Percentiles rank a stretch among this genome's conserved stretches.
phyloP scores from a whole-genome alignment of 2,797 vertebrate genomes.

The Malurus splendens region DNA sequence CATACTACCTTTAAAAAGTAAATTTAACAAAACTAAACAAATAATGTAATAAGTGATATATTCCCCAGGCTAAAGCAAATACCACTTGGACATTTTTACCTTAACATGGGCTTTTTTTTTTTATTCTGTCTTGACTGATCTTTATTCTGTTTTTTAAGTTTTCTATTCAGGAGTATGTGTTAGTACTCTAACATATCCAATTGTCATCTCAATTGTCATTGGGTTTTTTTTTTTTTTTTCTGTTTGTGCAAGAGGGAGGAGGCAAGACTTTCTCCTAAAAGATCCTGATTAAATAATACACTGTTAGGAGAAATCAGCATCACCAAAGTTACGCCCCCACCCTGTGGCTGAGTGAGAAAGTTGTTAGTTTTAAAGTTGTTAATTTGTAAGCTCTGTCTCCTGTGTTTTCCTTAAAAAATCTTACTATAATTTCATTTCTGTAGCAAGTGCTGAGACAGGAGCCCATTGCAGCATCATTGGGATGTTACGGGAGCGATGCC shows the following conservation, averaged over 20 bases:
- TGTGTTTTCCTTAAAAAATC: background rate
- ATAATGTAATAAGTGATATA: background rate
- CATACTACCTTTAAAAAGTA: background rate
- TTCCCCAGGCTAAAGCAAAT: background rate
- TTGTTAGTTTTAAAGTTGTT: background rate
- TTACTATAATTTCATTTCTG: background rate
- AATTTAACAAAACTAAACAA: background rate
- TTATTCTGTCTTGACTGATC: background rate
- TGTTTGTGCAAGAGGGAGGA: background rate
- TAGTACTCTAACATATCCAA: background rate
- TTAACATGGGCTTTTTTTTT: background rate
- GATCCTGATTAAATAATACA: background rate
- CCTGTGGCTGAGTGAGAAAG: constrained; percentile 37
- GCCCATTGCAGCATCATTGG: background rate
- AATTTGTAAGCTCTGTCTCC: background rate
- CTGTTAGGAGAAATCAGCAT: background rate
- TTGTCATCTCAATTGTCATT: background rate
- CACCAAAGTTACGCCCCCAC: constrained; percentile 31
- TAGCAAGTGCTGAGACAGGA: background rate
- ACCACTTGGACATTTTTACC: background rate
- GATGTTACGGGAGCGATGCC: background rate
- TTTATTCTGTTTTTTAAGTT: background rate
- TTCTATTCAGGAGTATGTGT: background rate
- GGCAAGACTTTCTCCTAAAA: background rate
- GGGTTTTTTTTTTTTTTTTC: background rate